These are phyloP conservation scores for Neogale vison DNA, from an alignment of 2,113 vertebrate species.

Conservation along the genomic window DNA sequence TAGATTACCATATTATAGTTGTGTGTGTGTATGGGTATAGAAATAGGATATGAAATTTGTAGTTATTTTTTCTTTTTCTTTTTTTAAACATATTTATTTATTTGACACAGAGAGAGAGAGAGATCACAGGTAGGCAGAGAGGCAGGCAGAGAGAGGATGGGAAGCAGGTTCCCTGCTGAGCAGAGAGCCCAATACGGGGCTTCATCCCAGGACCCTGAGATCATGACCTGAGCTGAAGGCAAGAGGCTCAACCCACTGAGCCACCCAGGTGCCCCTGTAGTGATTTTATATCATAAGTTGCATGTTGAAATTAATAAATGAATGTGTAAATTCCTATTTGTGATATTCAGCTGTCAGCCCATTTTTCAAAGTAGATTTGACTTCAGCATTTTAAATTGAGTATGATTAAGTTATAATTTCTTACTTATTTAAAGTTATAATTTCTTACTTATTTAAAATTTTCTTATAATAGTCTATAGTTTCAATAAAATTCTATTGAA, in stretches of 20 bases:
- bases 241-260: too few relatives aligned
- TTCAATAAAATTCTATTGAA: background rate
- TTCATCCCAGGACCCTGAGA: too few relatives aligned
- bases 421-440: background rate
- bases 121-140: too few relatives aligned
- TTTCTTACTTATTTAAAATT: background rate
- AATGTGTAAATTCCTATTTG: background rate
- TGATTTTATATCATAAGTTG: background rate
- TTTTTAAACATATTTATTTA: too few relatives aligned
- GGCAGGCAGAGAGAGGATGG: too few relatives aligned
- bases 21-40: background rate
- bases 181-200: too few relatives aligned
- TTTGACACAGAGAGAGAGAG: too few relatives aligned
- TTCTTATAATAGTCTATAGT: background rate
- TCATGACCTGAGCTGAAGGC: too few relatives aligned
- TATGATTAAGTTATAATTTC: background rate
- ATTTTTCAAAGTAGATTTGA: background rate
- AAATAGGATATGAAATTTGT: background rate
- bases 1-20: background rate
- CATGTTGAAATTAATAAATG: constrained; percentile 31
- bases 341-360: background rate
- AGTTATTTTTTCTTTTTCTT: background rate
- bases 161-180: too few relatives aligned
- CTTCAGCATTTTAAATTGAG: background rate
- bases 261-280: background rate